These are phyloP conservation scores for Amphipoea oculea DNA, from an alignment of 2,888 invertebrate genomes.

Conservation along the genomic window DNA sequence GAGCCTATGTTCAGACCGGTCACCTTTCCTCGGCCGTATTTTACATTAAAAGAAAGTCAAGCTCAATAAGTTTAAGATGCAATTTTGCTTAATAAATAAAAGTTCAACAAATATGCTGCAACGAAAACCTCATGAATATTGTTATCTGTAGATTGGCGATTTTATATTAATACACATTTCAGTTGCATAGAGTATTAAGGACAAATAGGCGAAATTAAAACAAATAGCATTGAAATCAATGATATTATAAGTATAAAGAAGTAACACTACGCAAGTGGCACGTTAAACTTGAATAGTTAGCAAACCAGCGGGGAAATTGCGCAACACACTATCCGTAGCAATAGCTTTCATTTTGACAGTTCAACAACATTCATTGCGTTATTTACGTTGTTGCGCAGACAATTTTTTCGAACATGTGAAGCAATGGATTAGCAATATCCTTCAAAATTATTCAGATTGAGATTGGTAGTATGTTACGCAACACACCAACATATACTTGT, in stretches of 20 bases:
- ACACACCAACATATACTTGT: not conserved
- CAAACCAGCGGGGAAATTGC: not conserved
- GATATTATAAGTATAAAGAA: not conserved
- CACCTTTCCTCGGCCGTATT: not conserved
- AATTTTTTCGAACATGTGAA: not conserved
- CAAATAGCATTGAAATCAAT: not conserved
- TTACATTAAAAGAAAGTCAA: not conserved
- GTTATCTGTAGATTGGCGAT: constrained; percentile 9
- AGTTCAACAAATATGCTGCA: constrained; percentile 21
- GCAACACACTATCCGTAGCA: no score
- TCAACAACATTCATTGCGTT: not conserved
- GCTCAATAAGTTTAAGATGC: constrained; percentile 31
- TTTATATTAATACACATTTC: constrained; percentile 10
- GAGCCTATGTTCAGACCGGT: not conserved
- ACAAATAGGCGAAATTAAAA: not conserved
- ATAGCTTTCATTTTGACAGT: not conserved
- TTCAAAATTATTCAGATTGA: not conserved
- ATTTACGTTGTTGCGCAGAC: not conserved
- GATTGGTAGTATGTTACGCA: not conserved
- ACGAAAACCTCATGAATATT: constrained; percentile 8
- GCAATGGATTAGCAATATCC: not conserved
- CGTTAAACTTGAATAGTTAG: not conserved
- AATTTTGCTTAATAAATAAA: constrained; percentile 3
- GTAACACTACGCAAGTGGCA: not conserved
- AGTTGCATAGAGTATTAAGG: not conserved